Conservation (phyloP, 2,113 vertebrate genomes). For the Zapus hudsonius region DNA sequence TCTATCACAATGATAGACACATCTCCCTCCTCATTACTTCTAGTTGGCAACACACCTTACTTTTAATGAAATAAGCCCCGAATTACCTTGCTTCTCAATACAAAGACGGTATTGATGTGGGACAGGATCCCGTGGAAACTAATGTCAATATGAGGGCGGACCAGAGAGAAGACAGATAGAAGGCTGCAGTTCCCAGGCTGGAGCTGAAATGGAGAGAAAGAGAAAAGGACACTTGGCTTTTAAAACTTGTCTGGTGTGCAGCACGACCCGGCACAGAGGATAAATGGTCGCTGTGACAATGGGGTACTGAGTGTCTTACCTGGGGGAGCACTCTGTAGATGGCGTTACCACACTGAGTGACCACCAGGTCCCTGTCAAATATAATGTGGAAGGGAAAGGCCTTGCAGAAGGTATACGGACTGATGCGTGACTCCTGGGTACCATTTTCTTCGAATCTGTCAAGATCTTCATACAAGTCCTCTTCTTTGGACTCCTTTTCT, state of each 20-base stretch:
- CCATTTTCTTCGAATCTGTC: conserved; percentile 98
- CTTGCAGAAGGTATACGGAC: conserved; percentile 98
- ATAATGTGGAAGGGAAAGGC: conserved; percentile 99
- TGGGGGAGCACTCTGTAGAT: conserved; percentile 98
- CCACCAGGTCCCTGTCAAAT: conserved; percentile 96
- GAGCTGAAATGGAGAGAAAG: conserved; percentile 85
- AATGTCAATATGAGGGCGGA: conserved; percentile 98
- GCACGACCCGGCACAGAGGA: rapidly evolving
- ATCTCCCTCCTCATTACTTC: neutral
- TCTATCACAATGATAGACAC: neutral
- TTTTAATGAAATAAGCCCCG: conserved; percentile 31
- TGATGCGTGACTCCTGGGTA: conserved; percentile 97
- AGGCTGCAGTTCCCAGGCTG: conserved; percentile 96
- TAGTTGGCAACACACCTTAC: neutral
- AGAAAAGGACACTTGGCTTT: neutral
- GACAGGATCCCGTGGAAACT: conserved; percentile 99
- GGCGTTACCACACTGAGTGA: conserved; percentile 98
- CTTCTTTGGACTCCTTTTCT: conserved; percentile 97
- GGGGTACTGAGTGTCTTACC: conserved; percentile 82
- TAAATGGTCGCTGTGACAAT: neutral
- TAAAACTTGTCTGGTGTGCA: rapidly evolving
- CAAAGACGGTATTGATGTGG: conserved; percentile 99
- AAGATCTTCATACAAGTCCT: conserved; percentile 96
- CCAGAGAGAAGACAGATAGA: conserved; percentile 96
- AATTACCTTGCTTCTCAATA: conserved; percentile 97